Evolutionary conservation across 2,888 invertebrate genomes (phyloP), one percentile per base, ranked within the genome.

Genomic region (Drosophila flavopinicola): DNA sequence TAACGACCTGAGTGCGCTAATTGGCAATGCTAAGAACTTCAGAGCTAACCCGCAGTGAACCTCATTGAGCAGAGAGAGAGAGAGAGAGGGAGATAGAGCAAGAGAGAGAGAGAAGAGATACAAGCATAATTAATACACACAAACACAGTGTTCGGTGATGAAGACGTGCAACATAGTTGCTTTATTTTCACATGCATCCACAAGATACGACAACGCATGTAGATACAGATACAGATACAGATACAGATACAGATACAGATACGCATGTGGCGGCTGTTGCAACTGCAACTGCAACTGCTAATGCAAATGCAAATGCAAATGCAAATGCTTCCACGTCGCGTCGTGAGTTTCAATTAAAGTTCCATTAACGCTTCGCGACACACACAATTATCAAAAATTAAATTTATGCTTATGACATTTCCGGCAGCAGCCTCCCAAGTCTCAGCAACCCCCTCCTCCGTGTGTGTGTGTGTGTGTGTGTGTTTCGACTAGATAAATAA

Each of bases 351-450:
- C 82, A 82, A 82, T 82, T 82, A 82, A 82, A 82, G 82, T 82
- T 79, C 79, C 83, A 82, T 82, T 85, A 82, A 85, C 85, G 82
- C 85, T 82, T 79, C 82, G 85, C 78, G 85, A 85, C 85, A 85
- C 85, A 83, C 77, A 82, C 82, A 82, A 82, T 82, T 85, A 82
- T 82, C 77, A 83, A 82, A 78, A 82, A 83, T 82, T 79, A 75
- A 75, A 82, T 82, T 83, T 85, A 79, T 83, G 85, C 78, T 79
- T 75, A 77, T 83, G 85, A 85, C 82, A 82, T 82, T 85, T 85
- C 82, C 85, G 82, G 82, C 82, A 82, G 79, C 68, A 48, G 32
- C 27, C 47, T 17, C 27, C 17, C 27, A 1, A 24, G 10, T 3
- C 33, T 13, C 30, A 25, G 27, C 15, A 15, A 3, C 51, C 10